These are phyloP conservation scores for Caenorhabditis angaria DNA, from an alignment of 2,888 invertebrate genomes.

Conservation along the genomic window DNA sequence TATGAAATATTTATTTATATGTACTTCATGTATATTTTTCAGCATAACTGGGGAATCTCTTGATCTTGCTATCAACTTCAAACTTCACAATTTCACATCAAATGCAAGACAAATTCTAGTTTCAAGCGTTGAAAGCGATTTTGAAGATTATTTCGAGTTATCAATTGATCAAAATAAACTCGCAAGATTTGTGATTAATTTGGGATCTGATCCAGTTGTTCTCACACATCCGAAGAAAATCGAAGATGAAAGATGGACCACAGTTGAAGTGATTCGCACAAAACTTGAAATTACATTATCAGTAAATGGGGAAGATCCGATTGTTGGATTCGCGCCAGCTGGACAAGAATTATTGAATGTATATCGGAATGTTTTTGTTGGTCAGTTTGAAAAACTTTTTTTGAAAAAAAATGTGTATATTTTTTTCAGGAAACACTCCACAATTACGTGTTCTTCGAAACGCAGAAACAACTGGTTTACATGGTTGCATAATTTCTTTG, in stretches of 20 bases:
- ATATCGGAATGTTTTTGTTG: conserved; percentile 52
- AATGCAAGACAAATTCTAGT: conserved; percentile 26
- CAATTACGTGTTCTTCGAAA: neutral
- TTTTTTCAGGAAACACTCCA: neutral
- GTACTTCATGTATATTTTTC: too few species aligned
- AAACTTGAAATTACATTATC: conserved; percentile 41
- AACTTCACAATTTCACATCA: conserved; percentile 37
- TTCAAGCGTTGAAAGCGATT: conserved; percentile 40
- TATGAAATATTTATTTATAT: neutral
- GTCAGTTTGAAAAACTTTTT: conserved; percentile 17
- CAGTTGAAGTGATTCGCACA: conserved; percentile 44
- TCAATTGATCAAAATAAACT: conserved; percentile 26
- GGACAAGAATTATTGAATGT: conserved; percentile 58
- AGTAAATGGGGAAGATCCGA: conserved; percentile 50
- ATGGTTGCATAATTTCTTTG: conserved; percentile 43
- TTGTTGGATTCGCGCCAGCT: conserved; percentile 44
- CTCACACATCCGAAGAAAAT: conserved; percentile 49
- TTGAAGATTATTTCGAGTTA: conserved; percentile 48
- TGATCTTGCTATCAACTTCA: conserved; percentile 42
- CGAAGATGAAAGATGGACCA: conserved; percentile 45
- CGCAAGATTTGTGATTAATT: conserved; percentile 45
- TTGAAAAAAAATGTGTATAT: too few species aligned
- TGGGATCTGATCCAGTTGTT: conserved; percentile 50
- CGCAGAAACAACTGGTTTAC: conserved; percentile 25
- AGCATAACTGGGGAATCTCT: conserved; percentile 52